Evolutionary conservation across 2,797 vertebrate genomes (phyloP).

Genomic region (Aselliscus stoliczkanus): DNA sequence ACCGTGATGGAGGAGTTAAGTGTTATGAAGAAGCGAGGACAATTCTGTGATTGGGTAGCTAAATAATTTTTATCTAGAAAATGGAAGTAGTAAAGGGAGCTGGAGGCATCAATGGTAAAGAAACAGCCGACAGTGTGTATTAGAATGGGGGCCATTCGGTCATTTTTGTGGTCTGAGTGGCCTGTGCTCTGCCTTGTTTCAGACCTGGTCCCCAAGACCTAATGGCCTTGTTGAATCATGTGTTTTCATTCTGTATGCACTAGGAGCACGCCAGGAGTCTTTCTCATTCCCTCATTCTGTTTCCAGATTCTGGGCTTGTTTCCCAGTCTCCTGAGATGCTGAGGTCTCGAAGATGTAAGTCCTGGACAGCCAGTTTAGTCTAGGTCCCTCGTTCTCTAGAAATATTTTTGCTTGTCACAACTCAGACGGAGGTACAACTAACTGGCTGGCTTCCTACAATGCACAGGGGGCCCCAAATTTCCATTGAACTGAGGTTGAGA

Average conservation of each 20-base stretch:
- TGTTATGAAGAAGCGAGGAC: background rate
- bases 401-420: background rate
- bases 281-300: background rate
- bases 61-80: background rate
- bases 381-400: background rate
- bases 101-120: background rate
- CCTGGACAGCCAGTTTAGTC: background rate
- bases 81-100: background rate
- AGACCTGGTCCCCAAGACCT: background rate
- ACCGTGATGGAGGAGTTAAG: background rate
- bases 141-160: background rate
- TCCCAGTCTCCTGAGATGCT: background rate
- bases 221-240: background rate
- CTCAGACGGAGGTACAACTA: background rate
- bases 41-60: too few species aligned
- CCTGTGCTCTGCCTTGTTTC: background rate
- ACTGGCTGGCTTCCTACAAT: background rate
- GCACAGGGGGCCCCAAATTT: background rate
- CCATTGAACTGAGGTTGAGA: background rate
- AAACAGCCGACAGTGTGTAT: background rate
- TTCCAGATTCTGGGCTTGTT: background rate
- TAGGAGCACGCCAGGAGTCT: background rate
- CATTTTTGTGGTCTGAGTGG: background rate
- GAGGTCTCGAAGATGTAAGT: background rate
- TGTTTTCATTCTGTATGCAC: background rate